These are phyloP conservation scores for Brachionus asplanchnoidis DNA, from an alignment of 1,140 invertebrate species.

Conservation along the genomic window DNA sequence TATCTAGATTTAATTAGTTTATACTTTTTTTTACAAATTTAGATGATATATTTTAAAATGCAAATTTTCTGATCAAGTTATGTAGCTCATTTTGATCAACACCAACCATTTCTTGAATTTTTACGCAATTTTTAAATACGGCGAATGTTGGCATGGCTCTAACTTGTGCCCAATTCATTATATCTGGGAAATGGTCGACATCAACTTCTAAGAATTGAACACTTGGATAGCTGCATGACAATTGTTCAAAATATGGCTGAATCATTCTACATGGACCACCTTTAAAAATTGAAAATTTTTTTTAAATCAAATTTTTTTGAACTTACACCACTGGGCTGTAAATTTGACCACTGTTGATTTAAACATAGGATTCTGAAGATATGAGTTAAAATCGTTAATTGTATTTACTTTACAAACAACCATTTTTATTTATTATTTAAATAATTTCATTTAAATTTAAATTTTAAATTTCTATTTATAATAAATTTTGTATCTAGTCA, in stretches of 20 bases:
- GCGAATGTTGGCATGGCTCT: constrained; percentile 33
- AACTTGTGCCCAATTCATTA: constrained; percentile 30
- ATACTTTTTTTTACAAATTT: neutral
- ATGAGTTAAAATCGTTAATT: neutral
- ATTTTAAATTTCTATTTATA: neutral
- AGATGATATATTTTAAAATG: neutral
- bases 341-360: constrained; percentile 33
- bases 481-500: neutral
- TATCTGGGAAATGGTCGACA: constrained; percentile 18
- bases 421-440: constrained; percentile 7
- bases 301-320: neutral
- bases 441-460: neutral
- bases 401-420: neutral
- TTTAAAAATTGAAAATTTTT: neutral
- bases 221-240: constrained; percentile 25
- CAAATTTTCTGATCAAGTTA: constrained; percentile 28
- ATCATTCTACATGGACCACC: constrained; percentile 40
- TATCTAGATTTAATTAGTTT: neutral
- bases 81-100: neutral
- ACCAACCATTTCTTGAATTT: constrained; percentile 26
- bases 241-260: constrained; percentile 32
- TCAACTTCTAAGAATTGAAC: constrained; percentile 40
- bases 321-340: constrained; percentile 39
- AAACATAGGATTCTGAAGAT: neutral
- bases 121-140: neutral